Evolutionary conservation across 1,140 invertebrate species (phyloP).

Genomic region (Caenorhabditis briggsae): DNA sequence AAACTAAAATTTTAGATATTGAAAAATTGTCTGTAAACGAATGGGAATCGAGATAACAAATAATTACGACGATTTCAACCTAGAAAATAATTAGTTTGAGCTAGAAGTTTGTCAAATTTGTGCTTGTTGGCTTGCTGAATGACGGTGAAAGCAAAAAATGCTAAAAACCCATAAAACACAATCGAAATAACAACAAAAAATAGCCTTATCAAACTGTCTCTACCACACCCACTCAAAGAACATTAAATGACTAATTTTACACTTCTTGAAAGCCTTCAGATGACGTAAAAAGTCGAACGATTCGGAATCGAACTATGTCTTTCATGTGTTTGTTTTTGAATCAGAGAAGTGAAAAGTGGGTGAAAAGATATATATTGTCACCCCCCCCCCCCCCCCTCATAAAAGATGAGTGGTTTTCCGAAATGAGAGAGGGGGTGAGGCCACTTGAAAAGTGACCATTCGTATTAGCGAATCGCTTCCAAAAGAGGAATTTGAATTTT

Average conservation of each 20-base stretch:
- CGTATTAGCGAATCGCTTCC: neutral
- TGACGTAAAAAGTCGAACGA: neutral
- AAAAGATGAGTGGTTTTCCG: slow-evolving; percentile 40
- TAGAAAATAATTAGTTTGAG: too few species aligned
- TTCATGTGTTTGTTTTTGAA: slow-evolving; percentile 29
- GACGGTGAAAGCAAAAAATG: too few species aligned
- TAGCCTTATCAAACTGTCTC: neutral
- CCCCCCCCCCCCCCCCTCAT: neutral
- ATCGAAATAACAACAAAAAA: too few species aligned
- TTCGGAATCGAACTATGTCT: neutral
- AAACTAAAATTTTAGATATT: too few species aligned
- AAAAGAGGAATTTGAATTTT: neutral
- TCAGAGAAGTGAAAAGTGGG: slow-evolving; percentile 21
- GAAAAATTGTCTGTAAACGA: too few species aligned
- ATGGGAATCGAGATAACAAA: too few species aligned
- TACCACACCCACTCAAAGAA: slow-evolving; percentile 16
- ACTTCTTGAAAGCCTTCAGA: neutral
- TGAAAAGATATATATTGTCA: slow-evolving; percentile 39
- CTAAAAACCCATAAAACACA: too few species aligned
- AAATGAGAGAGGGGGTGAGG: neutral
- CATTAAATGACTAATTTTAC: neutral
- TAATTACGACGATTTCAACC: too few species aligned
- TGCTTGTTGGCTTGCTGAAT: too few species aligned
- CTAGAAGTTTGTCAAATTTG: too few species aligned
- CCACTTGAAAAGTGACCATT: slow-evolving; percentile 48